Evolutionary conservation across 2,797 vertebrate species (phyloP).

Genomic region (Falco novaeseelandiae): DNA sequence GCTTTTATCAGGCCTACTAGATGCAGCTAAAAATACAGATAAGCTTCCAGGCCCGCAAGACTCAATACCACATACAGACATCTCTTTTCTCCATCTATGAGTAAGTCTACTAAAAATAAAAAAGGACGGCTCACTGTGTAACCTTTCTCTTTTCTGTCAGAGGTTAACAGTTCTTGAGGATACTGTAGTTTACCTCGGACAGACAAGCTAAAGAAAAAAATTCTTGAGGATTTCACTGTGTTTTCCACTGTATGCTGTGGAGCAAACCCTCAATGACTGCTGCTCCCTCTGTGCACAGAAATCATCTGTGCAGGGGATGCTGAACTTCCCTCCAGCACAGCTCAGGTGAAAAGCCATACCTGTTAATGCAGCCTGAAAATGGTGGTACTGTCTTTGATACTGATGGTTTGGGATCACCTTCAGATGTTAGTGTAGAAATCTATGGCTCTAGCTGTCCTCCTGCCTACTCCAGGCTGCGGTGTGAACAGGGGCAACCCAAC

Average conservation of each 20-base stretch:
- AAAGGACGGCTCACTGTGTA: neutral
- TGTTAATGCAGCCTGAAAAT: neutral
- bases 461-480: neutral
- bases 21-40: neutral
- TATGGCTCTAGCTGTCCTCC: rapidly evolving
- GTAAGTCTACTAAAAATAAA: neutral
- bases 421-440: neutral
- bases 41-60: neutral
- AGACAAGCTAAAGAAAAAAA: neutral
- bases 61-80: neutral
- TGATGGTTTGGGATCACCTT: neutral
- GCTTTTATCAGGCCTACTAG: neutral
- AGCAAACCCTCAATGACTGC: neutral
- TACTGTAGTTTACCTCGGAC: neutral
- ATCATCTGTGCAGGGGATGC: neutral
- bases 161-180: neutral
- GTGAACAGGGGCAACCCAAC: neutral
- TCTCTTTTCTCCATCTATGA: neutral
- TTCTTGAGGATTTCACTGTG: neutral
- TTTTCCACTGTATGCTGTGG: rapidly evolving
- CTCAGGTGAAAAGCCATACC: neutral
- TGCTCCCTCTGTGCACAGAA: neutral
- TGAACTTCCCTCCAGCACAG: neutral
- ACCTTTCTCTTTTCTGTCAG: neutral
- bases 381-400: neutral